Evolutionary conservation across 2,888 invertebrate species (phyloP).

Genomic region (Pocota personata): DNA sequence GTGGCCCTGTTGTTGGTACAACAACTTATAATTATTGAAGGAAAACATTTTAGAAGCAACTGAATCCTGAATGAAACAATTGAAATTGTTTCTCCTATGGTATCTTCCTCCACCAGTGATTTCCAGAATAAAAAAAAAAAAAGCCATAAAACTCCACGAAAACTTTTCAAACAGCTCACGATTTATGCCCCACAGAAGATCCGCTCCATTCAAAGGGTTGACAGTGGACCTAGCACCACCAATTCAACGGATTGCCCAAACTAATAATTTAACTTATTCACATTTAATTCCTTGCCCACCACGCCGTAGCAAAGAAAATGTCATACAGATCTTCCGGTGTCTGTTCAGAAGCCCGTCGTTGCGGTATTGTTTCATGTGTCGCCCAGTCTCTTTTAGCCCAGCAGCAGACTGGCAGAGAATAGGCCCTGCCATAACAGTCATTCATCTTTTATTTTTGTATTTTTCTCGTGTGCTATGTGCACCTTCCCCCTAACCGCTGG

Average conservation of each 20-base stretch:
- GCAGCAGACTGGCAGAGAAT: constrained; percentile 3
- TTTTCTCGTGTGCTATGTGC: constrained; percentile 31
- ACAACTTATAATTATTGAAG: too few species aligned
- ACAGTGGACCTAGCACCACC: constrained; percentile 35
- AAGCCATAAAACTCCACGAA: neutral
- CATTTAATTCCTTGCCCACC: constrained; percentile 60
- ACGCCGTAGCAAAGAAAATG: constrained; percentile 45
- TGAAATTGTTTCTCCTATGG: too few species aligned
- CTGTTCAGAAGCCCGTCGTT: constrained; percentile 37
- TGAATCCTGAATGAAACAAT: too few species aligned
- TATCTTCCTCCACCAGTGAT: too few species aligned
- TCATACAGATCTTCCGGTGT: constrained; percentile 60
- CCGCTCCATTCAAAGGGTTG: constrained; percentile 43
- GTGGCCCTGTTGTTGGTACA: too few species aligned
- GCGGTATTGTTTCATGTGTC: constrained; percentile 67
- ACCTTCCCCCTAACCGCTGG: neutral
- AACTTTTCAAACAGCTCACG: constrained; percentile 43
- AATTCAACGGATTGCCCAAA: constrained; percentile 64
- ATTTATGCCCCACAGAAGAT: constrained; percentile 55
- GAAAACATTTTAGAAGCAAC: too few species aligned
- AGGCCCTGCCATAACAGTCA: constrained; percentile 70
- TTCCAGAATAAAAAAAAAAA: neutral
- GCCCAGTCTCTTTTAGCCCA: constrained; percentile 10
- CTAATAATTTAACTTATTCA: constrained; percentile 73
- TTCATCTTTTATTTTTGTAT: constrained; percentile 72